Percentiles rank a stretch among this genome's conserved stretches.
Conservation (phyloP, 1,140 invertebrate species). For the Meloidogyne floridensis region DNA sequence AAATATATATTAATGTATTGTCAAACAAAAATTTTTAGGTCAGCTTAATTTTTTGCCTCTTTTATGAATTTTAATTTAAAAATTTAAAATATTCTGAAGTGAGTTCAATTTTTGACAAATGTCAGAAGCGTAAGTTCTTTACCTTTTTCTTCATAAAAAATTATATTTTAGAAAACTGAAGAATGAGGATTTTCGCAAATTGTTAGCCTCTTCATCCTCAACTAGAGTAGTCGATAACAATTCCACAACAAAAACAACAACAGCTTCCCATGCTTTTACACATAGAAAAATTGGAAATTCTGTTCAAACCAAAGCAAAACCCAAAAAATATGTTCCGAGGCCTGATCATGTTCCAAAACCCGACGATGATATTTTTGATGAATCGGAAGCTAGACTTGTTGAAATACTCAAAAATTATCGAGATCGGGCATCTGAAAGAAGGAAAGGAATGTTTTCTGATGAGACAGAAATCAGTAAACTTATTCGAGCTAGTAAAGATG, state of each 20-base stretch:
- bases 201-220: conserved; percentile 36
- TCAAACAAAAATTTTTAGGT: too few species aligned
- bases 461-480: conserved; percentile 27
- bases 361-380: conserved; percentile 52
- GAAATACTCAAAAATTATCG: conserved; percentile 62
- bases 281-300: conserved; percentile 41
- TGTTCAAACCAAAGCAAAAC: conserved; percentile 37
- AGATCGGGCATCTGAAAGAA: conserved; percentile 79
- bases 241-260: conserved; percentile 4
- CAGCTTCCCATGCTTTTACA: conserved; percentile 46
- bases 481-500: conserved; percentile 28
- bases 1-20: too few species aligned
- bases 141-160: neutral
- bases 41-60: too few species aligned
- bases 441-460: conserved; percentile 74
- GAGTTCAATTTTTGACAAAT: neutral
- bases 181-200: conserved; percentile 63
- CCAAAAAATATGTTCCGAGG: conserved; percentile 38
- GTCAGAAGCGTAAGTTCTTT: neutral
- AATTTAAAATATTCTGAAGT: neutral
- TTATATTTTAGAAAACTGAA: conserved; percentile 28
- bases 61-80: too few species aligned
- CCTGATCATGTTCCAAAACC: neutral
- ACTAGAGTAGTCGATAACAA: conserved; percentile 11
- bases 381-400: conserved; percentile 50